Base-by-base conservation (phyloP, 2,797 vertebrate species). In the Esox lucius region DNA sequence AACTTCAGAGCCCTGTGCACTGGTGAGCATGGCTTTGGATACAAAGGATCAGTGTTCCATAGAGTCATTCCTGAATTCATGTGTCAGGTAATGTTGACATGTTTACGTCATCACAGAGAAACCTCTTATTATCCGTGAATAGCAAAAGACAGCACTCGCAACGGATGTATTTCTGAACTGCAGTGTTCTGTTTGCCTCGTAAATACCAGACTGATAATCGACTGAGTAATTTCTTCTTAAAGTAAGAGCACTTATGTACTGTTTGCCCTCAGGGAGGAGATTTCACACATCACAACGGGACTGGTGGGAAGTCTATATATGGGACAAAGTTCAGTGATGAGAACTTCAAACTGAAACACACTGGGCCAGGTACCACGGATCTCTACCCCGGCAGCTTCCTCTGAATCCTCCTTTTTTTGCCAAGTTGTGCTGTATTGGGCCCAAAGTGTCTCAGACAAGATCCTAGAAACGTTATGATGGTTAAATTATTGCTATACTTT, bases 281-380 rank as follows among this genome's bases (percentile, higher is more conserved):
- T 89, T 97, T 99, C 76, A 98, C 96, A 48, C 93, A 96, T 79
- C 94, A 97, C 88, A 96, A 98, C 0, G 96, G 98, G 79, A 98
- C 97, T 0, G 97, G 97, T 71, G 98, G 98, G 39, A 99, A 97
- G 86, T 99, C 97, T 19, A 98, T 98, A 86, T 99, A 96, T 0
- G 97, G 98, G 68, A 95, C 95, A 71, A 95, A 94, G 26, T 99
- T 98, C 84, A 92, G 90, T 19, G 97, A 99, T 78, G 97, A 99
- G 89, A 99, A 99, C 90, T 99, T 99, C 81, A 90, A 89, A 46
- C 90, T 99, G 74, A 97, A 97, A 87, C 97, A 98, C 1, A 90
- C 90, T 1, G 94, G 94, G 78, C 93, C 97, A 83, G 97, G 97
- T 98, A 84, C 8, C 19, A n/a, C n/a, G 3, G 53, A 56, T 22